Evolutionary conservation across 2,797 vertebrate species (phyloP).

Genomic region (Podarcis lilfordi): DNA sequence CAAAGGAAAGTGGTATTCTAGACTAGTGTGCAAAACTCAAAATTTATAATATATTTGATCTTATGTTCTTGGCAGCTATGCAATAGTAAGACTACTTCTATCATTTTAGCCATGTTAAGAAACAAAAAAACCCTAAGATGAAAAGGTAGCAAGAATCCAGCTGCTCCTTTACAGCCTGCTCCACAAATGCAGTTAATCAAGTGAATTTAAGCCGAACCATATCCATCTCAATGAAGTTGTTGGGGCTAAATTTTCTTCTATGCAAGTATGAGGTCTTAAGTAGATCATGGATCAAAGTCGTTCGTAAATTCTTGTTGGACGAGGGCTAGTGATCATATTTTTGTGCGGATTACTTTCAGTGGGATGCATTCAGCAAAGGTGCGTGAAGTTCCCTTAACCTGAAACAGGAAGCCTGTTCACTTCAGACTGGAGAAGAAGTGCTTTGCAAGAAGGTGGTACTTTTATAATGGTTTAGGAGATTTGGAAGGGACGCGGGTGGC

Average conservation of each 20-base stretch:
- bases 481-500: not conserved
- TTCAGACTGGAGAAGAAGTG: not conserved
- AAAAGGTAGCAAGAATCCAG: slow-evolving; percentile 6
- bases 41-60: slow-evolving; percentile 78
- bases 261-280: not conserved
- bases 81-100: slow-evolving; percentile 36
- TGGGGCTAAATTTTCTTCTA: not conserved
- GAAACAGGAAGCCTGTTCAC: slow-evolving; percentile 35
- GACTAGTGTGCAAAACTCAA: slow-evolving; percentile 65
- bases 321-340: not conserved
- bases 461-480: slow-evolving; percentile 34
- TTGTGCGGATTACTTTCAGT: not conserved
- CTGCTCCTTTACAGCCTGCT: slow-evolving; percentile 9
- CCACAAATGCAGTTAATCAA: slow-evolving; percentile 3
- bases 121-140: not conserved
- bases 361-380: not conserved
- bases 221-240: not conserved
- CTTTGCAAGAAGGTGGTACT: slow-evolving; percentile 16
- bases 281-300: not conserved
- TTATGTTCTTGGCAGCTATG: slow-evolving; percentile 60
- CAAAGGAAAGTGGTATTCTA: slow-evolving; percentile 72
- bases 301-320: not conserved
- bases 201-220: not conserved
- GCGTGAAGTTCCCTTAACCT: slow-evolving; percentile 24
- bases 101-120: slow-evolving; percentile 19